Percentiles rank a stretch among this genome's conserved stretches.
phyloP scores from a whole-genome alignment of 2,888 invertebrate genomes.

The Teleiodes luculella region DNA sequence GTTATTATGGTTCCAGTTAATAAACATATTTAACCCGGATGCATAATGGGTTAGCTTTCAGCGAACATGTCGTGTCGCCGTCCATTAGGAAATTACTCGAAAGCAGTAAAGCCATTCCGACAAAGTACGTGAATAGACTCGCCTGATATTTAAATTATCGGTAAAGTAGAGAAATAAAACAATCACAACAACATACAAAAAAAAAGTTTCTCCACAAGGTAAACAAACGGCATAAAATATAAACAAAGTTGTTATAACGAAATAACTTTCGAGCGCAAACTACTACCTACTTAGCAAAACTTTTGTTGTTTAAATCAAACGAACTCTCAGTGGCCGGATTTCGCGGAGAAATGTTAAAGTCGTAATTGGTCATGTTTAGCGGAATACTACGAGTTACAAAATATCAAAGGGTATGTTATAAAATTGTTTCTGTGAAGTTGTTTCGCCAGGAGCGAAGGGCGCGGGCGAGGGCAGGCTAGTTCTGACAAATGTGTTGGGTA shows the following conservation, averaged over 20 bases:
- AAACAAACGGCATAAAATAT: too few species aligned
- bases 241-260: too few species aligned
- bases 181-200: too few species aligned
- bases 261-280: background rate
- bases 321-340: too few species aligned
- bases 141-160: too few species aligned
- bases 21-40: conserved; percentile 1
- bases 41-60: background rate
- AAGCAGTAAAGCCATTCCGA: too few species aligned
- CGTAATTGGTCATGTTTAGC: conserved; percentile 5
- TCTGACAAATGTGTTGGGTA: conserved; percentile 29
- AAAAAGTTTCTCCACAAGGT: too few species aligned
- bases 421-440: conserved; percentile 15
- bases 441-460: conserved; percentile 1
- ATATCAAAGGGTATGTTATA: conserved; percentile 13
- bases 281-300: too few species aligned
- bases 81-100: too few species aligned
- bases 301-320: too few species aligned
- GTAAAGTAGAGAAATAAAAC: too few species aligned
- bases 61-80: background rate
- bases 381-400: background rate
- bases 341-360: background rate
- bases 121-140: too few species aligned
- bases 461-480: conserved; percentile 12
- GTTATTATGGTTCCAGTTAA: background rate